Percentiles rank a stretch among this genome's conserved stretches.
Conservation (phyloP, 2,888 invertebrate species). For the Cheilosia pagana region DNA sequence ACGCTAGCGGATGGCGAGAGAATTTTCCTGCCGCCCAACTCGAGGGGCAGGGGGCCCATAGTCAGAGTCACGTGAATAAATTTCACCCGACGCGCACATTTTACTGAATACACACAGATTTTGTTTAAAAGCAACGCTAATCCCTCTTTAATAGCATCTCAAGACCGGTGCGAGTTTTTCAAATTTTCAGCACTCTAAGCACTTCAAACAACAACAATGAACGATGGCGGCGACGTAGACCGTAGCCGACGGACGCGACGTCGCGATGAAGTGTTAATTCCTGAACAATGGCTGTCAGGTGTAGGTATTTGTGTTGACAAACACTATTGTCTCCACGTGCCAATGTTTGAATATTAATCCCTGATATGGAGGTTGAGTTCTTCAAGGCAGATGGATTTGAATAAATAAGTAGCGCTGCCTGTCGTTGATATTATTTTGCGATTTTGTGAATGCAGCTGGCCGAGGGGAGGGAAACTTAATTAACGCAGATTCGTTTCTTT, state of each 20-base stretch:
- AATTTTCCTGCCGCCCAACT: neutral
- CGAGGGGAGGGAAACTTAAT: too few species aligned
- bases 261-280: constrained; percentile 66
- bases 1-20: constrained; percentile 14
- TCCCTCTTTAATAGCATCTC: constrained; percentile 66
- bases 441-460: too few species aligned
- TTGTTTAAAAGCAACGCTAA: constrained; percentile 52
- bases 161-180: constrained; percentile 44
- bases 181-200: constrained; percentile 28
- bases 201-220: constrained; percentile 38
- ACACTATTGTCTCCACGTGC: constrained; percentile 68
- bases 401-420: constrained; percentile 32
- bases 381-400: constrained; percentile 33
- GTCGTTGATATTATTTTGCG: neutral
- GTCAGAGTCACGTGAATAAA: constrained; percentile 44
- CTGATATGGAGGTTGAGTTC: constrained; percentile 16
- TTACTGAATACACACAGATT: constrained; percentile 36
- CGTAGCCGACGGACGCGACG: constrained; percentile 5
- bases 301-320: constrained; percentile 57
- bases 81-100: constrained; percentile 28
- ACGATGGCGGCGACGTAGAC: neutral
- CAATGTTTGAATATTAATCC: constrained; percentile 57
- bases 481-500: too few species aligned
- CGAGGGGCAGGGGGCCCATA: neutral
- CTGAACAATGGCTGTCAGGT: constrained; percentile 61